Conservation (phyloP, 2,113 vertebrate species). For the Pluvialis apricaria region DNA sequence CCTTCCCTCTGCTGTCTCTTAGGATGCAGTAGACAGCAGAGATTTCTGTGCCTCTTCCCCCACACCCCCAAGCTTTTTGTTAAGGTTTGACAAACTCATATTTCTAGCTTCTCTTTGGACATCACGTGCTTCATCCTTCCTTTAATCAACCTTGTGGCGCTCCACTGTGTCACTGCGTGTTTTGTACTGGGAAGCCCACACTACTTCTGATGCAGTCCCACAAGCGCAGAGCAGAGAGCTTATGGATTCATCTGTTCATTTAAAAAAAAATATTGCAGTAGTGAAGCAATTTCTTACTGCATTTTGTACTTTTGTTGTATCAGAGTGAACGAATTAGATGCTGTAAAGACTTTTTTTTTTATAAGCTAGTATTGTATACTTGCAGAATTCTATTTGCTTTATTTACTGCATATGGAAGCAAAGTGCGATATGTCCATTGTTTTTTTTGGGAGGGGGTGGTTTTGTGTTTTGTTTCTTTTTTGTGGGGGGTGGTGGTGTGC, state of each 20-base stretch:
- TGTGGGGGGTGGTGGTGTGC: fast-evolving
- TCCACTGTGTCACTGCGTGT: not conserved
- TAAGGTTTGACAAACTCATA: not conserved
- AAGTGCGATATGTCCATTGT: not conserved
- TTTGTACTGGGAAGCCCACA: not conserved
- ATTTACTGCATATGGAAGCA: not conserved
- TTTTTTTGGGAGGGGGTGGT: not conserved
- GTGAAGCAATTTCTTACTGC: not conserved
- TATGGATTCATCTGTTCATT: not conserved
- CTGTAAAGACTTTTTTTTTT: not conserved
- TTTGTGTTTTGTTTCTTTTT: not conserved
- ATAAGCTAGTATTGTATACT: not conserved
- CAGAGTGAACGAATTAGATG: not conserved
- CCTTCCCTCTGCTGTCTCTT: not conserved
- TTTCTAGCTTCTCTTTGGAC: not conserved
- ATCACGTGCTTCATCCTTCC: not conserved
- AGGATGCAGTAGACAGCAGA: not conserved
- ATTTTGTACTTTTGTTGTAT: not conserved
- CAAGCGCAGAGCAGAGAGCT: not conserved
- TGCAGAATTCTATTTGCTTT: not conserved
- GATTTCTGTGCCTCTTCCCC: not conserved
- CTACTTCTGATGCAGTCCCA: not conserved
- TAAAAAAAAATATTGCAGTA: not conserved
- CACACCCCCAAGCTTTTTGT: not conserved
- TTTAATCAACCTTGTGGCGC: not conserved